A percentile compares a stretch with the other conserved stretches of the same genome.
Conservation (phyloP, 2,113 vertebrate genomes). For the Rhagologus leucostigma region DNA sequence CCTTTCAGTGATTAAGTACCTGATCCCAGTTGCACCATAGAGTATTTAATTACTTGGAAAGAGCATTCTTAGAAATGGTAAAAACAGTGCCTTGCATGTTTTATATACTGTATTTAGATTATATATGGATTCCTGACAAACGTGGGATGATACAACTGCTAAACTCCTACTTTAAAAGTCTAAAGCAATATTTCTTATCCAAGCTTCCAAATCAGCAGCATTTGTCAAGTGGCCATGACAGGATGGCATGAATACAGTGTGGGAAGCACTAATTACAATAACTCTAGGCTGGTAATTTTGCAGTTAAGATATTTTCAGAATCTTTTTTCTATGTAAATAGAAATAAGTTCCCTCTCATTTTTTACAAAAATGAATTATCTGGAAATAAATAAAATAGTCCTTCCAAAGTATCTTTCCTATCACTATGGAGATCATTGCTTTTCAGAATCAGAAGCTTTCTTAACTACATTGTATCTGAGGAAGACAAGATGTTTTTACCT, state of each 20-base stretch:
- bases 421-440: not conserved
- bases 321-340: not conserved
- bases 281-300: not conserved
- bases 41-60: constrained; percentile 19
- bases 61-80: not conserved
- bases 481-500: not conserved
- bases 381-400: not conserved
- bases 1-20: constrained; percentile 2
- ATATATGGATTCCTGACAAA: constrained; percentile 40
- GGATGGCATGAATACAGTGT: not conserved
- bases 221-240: constrained; percentile 16
- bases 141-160: not conserved
- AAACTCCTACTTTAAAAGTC: not conserved
- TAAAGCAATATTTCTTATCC: not conserved
- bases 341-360: not conserved
- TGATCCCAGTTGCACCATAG: not conserved
- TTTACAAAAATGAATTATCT: not conserved
- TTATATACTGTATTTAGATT: constrained; percentile 34
- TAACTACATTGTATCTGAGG: not conserved
- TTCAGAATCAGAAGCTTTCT: not conserved
- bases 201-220: not conserved
- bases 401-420: not conserved
- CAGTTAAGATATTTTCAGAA: not conserved
- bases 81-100: not conserved
- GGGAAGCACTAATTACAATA: not conserved